Base-by-base conservation (phyloP, 2,888 invertebrate genomes). In the Alcis repandata region DNA sequence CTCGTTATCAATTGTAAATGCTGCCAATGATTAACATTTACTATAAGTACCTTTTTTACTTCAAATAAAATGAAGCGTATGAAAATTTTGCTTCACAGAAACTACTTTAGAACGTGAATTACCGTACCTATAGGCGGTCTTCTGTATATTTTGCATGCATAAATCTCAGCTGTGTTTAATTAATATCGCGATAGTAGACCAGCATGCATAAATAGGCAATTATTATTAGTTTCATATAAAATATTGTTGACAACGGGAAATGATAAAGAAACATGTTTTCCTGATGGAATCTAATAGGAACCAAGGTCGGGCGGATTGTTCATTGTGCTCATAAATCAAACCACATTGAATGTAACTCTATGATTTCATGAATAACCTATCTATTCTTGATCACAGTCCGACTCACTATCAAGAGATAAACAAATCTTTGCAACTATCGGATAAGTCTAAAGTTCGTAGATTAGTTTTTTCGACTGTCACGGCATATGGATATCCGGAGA, bases 181-280 rank as follows among this genome's bases (percentile, higher is more conserved):
- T 27, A 27, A 27, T 27, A 27, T 2, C 6, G 6, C 6, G 27
- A 27, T 27, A 27, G 27, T 27, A 27, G 27, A 27, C 3, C 27
- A 27, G 27, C 27, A 27, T 27, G 27, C 27, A 27, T 27, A 45
- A 45, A 45, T 45, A 19, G 41, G n/a, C 41, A 27, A 27, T 41
- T 45, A 20, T 20, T 4, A 54, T 36, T 59, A 63, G 38, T 60
- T 53, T 67, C 45, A 10, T 45, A 45, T 45, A 11, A 20, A 45
- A 45, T 6, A 27, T 45, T 45, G 41, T 17, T 41, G 41, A 15
- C 15, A 2, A 15, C 15, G 15, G 41, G 41, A 41, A 41, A 41
- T 17, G 15, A 41, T 8, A 15, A 17, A 41, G 41, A 8, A 41
- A 17, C 8, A 27, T 15, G 15, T 41, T 15, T 41, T 41, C 15